Evolutionary conservation across 2,888 invertebrate genomes (phyloP).

Genomic region (Trissoscelio sp.): DNA sequence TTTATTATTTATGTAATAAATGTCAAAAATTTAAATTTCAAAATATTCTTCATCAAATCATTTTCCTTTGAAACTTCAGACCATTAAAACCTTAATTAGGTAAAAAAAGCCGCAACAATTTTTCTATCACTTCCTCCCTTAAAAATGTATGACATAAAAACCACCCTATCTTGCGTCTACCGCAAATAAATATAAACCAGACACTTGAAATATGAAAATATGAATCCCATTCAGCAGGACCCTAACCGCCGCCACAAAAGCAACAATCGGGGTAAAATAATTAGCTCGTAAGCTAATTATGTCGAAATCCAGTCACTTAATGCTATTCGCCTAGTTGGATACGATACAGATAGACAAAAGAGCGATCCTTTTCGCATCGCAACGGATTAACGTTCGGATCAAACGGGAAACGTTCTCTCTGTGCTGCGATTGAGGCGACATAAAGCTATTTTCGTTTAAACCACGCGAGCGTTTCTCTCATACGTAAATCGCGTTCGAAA

Average conservation of each 20-base stretch:
- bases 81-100: too few species aligned
- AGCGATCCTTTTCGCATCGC: slow-evolving; percentile 61
- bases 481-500: slow-evolving; percentile 60
- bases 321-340: slow-evolving; percentile 70
- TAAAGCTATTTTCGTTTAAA: slow-evolving; percentile 54
- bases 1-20: too few species aligned
- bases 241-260: slow-evolving; percentile 42
- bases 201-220: slow-evolving; percentile 28
- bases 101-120: slow-evolving; percentile 1
- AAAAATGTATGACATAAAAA: too few species aligned
- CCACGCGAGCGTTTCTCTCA: slow-evolving; percentile 43
- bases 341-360: slow-evolving; percentile 71
- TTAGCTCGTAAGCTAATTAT: slow-evolving; percentile 81
- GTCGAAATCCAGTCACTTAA: slow-evolving; percentile 66
- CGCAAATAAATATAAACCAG: slow-evolving; percentile 10
- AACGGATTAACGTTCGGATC: slow-evolving; percentile 61
- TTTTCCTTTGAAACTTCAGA: too few species aligned
- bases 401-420: slow-evolving; percentile 50
- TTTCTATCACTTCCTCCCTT: too few species aligned
- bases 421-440: slow-evolving; percentile 45
- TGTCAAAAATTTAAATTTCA: too few species aligned
- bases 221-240: slow-evolving; percentile 28
- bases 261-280: slow-evolving; percentile 77
- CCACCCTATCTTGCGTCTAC: too few species aligned
- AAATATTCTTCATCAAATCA: too few species aligned